Evolutionary conservation across 2,113 vertebrate species (phyloP), one percentile per base, ranked within the genome.

Genomic region (Canis aureus): DNA sequence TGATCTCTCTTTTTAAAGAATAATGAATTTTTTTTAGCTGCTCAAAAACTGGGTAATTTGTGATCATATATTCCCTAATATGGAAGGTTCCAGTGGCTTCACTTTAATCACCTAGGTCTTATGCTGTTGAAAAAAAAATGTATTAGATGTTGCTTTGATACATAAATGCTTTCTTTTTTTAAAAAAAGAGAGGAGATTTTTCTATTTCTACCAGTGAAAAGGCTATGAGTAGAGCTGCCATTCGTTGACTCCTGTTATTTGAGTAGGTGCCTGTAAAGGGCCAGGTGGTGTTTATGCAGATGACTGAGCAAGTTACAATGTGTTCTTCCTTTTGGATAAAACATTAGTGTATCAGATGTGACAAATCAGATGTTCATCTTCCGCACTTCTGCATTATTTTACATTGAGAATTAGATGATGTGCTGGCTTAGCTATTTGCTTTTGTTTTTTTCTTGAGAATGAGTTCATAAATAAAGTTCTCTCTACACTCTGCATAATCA

Each of bases 281-380:
- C 99, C 99, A 99, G 99, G 99, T 99, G 99, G 99, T 99, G 99
- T 99, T 99, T 99, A 99, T 99, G 99, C 99, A 99, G 99, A 99
- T 99, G 99, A 99, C 99, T 99, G 99, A 99, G 99, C 99, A 99
- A 99, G 99, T 99, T 99, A 99, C 99, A 99, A 99, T 99, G 99
- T 99, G 99, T 99, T 99, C 99, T 99, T 99, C 99, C 99, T 99
- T 99, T 99, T 99, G 99, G 99, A 99, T 99, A 99, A 99, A 99
- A 99, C 99, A 99, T 99, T 99, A 99, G 99, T 96, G 99, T 99
- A 99, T 99, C 99, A 99, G 99, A 99, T 99, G 99, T 99, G 99
- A 99, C 99, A 99, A 99, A 99, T 99, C 99, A 99, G 99, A 99
- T 99, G 99, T 99, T 99, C 99, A 98, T 99, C 99, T 99, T 99